Percentiles rank a stretch among this genome's conserved stretches.
Conservation (phyloP, 2,797 vertebrate species). For the Apogon talboti region DNA sequence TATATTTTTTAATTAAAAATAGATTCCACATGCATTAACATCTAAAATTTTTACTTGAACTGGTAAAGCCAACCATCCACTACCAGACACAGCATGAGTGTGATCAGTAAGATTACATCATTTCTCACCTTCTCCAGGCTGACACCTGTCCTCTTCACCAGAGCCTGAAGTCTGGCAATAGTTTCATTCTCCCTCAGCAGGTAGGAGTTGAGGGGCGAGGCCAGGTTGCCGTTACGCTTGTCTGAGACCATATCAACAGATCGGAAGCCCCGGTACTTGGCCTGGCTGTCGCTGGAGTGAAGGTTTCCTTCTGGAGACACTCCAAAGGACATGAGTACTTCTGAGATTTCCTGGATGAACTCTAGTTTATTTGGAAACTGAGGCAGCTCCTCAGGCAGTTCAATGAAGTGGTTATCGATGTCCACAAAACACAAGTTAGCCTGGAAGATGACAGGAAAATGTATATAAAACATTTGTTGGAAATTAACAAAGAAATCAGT, state of each 20-base stretch:
- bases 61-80: not conserved
- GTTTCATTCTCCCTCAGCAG: constrained; percentile 97
- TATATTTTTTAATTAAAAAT: too few species aligned
- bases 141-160: constrained; percentile 97
- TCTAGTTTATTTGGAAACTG: constrained; percentile 99
- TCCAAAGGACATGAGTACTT: constrained; percentile 93
- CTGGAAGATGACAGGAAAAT: constrained; percentile 72
- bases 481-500: not conserved
- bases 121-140: constrained; percentile 92
- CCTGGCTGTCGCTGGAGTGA: constrained; percentile 89
- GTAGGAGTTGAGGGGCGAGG: constrained; percentile 91
- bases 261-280: constrained; percentile 87
- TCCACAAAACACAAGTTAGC: constrained; percentile 99
- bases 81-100: not conserved
- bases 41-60: not conserved
- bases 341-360: constrained; percentile 97
- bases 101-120: constrained; percentile 9
- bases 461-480: not conserved
- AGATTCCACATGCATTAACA: too few species aligned
- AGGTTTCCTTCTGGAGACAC: constrained; percentile 93
- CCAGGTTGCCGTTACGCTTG: constrained; percentile 96
- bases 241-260: constrained; percentile 90
- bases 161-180: constrained; percentile 94
- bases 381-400: constrained; percentile 96
- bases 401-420: constrained; percentile 98